Evolutionary conservation across 1,140 invertebrate genomes (phyloP), one percentile per base, ranked within the genome.

Genomic region (Gryon sp.): DNA sequence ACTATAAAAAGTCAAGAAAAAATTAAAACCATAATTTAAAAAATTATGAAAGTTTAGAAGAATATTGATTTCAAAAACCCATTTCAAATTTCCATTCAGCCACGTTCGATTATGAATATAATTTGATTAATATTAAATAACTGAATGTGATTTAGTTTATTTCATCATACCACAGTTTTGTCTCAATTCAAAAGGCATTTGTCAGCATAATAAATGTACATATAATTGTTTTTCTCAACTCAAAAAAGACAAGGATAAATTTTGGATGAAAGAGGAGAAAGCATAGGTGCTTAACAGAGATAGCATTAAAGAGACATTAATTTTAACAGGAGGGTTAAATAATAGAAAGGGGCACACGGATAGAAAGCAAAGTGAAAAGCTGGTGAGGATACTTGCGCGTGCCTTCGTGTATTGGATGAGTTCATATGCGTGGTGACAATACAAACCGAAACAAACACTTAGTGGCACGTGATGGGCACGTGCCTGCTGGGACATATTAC

Each of bases 371-470:
- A 14, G 50, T 48, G 55, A 43, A n/a, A n/a, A n/a, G 38, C 38
- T n/a, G 16, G 24, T 38, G 53, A 48, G 32, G 28, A 66, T 59
- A 57, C 26, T 53, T 41, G 55, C 28, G 52, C 48, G 28, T 22
- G 72, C 60, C 59, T 73, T 46, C 40, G 32, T 65, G 72, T 69
- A 66, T 70, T 68, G 63, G 19, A 38, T 55, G 62, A 72, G 76
- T 78, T 83, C 78, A 84, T 87, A 86, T 83, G 80, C 84, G 85
- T 86, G 87, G 87, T 87, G 87, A 88, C 87, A 88, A 88, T 88
- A 84, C 86, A 87, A 89, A 89, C 87, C 87, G 87, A 89, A 89
- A 89, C 87, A 89, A 89, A 89, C 87, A 89, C 87, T 89, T 84
- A 85, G 50, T 55, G 82, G 72, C 87, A 88, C 87, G 87, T 85